Base-by-base conservation (phyloP, 1,140 invertebrate species). In the Atopsyche davidsoni region DNA sequence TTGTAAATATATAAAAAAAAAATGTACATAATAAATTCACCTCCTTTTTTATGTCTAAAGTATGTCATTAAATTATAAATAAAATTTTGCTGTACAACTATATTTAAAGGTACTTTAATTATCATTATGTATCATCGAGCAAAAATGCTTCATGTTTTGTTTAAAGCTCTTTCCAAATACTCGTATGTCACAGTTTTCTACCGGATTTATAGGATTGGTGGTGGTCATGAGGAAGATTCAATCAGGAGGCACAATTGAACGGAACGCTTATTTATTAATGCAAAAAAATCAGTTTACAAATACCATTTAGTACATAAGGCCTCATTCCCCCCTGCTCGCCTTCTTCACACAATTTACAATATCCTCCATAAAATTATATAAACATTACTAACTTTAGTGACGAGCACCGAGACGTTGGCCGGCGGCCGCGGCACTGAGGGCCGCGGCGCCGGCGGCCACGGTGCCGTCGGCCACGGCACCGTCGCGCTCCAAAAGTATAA, bases 261-360 rank as follows among this genome's bases (percentile, higher is more conserved):
- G 23, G 24, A 50, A 50, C 39, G 36, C 40, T 42, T 17, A 42
- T 50, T 50, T 42, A 42, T 31, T 42, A 31, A 50, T 42, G 47
- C 47, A 50, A 50, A 50, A 48, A 50, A 50, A 16, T 39, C 38
- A 40, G 36, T 48, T 43, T 39, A 50, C 47, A 43, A 50, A 42
- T 43, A 48, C 22, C 46, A 48, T 48, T 48, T 48, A 38, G 34
- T 48, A 50, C 39, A 39, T 50, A 50, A 50, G 47, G 47, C 47
- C 47, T 50, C 47, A 42, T 23, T 32, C 34, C 44, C 24, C 21
- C 34, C 23, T 21, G 35, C 24, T 6, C 24, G n/a, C n/a, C 24
- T 7, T 7, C 24, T 7, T 28, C n/a, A 17, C 11, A 39, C 13
- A 16, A 39, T 39, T 39, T 21, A 39, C 13, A 16, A 39, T 39